phyloP scores from a whole-genome alignment of 2,888 invertebrate genomes.

The Drosophila paramelanica region DNA sequence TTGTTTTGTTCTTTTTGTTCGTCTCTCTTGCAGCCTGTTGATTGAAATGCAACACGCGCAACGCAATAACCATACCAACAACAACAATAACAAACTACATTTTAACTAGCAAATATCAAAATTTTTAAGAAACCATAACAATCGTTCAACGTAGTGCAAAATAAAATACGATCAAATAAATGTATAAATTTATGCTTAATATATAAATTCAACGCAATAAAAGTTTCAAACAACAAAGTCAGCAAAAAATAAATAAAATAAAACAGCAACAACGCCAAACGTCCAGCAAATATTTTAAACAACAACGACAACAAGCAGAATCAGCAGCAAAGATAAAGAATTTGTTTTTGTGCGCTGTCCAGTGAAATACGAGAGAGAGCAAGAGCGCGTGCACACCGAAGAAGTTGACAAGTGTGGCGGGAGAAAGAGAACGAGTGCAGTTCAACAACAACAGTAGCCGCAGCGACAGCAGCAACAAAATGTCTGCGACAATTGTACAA shows the following conservation, averaged over 20 bases:
- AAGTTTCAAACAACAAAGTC: slow-evolving; percentile 34
- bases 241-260: slow-evolving; percentile 31
- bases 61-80: slow-evolving; percentile 53
- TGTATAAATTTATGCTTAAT: slow-evolving; percentile 13
- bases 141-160: slow-evolving; percentile 49
- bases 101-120: slow-evolving; percentile 54
- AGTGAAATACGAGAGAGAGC: slow-evolving; percentile 47
- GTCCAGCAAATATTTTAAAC: slow-evolving; percentile 31
- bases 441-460: slow-evolving; percentile 15
- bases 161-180: slow-evolving; percentile 22
- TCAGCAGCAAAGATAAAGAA: slow-evolving; percentile 49
- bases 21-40: slow-evolving; percentile 50
- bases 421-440: slow-evolving; percentile 11
- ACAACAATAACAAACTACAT: slow-evolving; percentile 30
- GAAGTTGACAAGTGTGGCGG: slow-evolving; percentile 9
- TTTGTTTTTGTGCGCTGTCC: slow-evolving; percentile 51
- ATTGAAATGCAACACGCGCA: slow-evolving; percentile 73
- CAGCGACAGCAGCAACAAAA: slow-evolving; percentile 39
- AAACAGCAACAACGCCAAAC: slow-evolving; percentile 23
- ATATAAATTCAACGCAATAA: slow-evolving; percentile 34
- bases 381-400: neutral
- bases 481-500: slow-evolving; percentile 72
- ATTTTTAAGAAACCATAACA: slow-evolving; percentile 51
- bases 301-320: slow-evolving; percentile 15
- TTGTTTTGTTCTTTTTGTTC: slow-evolving; percentile 25